Base-by-base conservation (phyloP, 2,888 invertebrate species). In the Rutpela maculata region DNA sequence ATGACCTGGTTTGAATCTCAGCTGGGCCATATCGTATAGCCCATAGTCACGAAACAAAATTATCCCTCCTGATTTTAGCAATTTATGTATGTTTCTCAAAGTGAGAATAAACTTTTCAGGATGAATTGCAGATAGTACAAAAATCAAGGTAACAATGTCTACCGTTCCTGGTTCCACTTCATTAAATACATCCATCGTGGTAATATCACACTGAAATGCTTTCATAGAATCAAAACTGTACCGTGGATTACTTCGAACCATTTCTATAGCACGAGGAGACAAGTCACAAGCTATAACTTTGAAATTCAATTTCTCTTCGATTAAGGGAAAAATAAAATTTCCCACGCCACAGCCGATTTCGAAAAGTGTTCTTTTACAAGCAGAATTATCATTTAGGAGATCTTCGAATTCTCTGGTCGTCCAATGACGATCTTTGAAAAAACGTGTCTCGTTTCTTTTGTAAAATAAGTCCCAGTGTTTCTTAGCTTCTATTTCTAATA, bases 301-400 rank as follows among this genome's bases (percentile, higher is more conserved):
- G 82, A 94, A 92, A 81, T 93, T 92, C 72, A 92, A 91, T 0
- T 95, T 93, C 85, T 96, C 97, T 86, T 96, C 94, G 0, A 98
- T 89, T 67, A 99, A 89, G 0, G 99, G 99, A 89, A 95, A 99
- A 65, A 99, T 92, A 88, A 99, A 95, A 90, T 99, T 99, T 0
- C 99, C 99, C 10, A 98, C 99, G 3, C 99, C 99, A 89, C 98
- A 98, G 0, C 98, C 98, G 7, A 98, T 93, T 90, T 99, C 98
- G 19, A 97, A 90, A 69, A 96, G 91, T 12, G 90, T 88, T 76
- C 86, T 83, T 78, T 84, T 65, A 3, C 26, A 31, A 15, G 55
- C 91, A 2, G 91, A 91, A 59, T 90, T 90, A 6, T 82, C 79
- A 11, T 76, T 77, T 12, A 86, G 69, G 15, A 87, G 81, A 76